A percentile compares a stretch with the other conserved stretches of the same genome.
Conservation (phyloP, 2,797 vertebrate species). For the Antennarius maculatus region DNA sequence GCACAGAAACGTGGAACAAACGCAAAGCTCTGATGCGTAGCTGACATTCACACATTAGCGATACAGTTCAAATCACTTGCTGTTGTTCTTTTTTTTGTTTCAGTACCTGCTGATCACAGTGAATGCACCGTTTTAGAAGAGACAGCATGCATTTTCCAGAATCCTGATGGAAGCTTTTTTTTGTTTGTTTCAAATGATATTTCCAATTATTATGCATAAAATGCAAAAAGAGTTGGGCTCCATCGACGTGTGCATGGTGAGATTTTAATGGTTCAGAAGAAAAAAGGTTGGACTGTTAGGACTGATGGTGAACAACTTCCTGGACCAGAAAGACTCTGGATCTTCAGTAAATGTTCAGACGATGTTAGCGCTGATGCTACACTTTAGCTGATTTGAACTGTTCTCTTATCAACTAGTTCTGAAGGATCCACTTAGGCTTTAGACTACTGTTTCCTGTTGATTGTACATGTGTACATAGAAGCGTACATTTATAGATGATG, state of each 20-base stretch:
- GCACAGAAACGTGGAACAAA: conserved; percentile 49
- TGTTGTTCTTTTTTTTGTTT: conserved; percentile 37
- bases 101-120: conserved; percentile 51
- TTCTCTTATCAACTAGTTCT: conserved; percentile 24
- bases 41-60: not conserved
- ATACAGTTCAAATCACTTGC: conserved; percentile 13
- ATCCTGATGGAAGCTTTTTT: conserved; percentile 13
- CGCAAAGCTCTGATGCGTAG: conserved; percentile 17
- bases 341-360: not conserved
- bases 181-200: not conserved
- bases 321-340: conserved; percentile 14
- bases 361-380: not conserved
- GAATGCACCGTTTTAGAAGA: conserved; percentile 10
- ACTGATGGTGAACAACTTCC: not conserved
- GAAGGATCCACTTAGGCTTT: conserved; percentile 40
- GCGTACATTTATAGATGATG: conserved; percentile 61
- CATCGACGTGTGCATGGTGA: not conserved
- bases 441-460: conserved; percentile 64
- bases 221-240: not conserved
- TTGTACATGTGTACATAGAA: conserved; percentile 72
- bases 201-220: not conserved
- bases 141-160: conserved; percentile 6
- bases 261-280: not conserved
- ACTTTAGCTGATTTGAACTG: not conserved
- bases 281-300: not conserved